Conservation (phyloP, 2,888 invertebrate species). For the Sarcophaga rosellei region DNA sequence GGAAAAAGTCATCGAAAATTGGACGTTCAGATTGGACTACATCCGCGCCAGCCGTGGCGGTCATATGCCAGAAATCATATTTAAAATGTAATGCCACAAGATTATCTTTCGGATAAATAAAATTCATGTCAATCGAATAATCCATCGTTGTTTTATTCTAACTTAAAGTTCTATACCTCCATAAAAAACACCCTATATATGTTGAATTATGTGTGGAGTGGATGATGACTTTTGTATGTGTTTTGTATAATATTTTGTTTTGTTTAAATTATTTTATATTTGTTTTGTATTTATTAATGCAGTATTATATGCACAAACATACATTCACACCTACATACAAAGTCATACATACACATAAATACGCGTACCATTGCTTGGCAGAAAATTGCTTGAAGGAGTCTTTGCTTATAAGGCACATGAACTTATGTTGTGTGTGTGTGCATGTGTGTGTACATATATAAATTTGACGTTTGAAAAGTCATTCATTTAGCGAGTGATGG, state of each 20-base stretch:
- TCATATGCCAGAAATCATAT: no score
- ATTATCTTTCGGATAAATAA: no score
- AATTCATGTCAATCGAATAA: no score
- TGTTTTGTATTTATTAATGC: background rate
- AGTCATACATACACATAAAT: constrained; percentile 14
- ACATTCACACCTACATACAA: background rate
- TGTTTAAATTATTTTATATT: constrained; percentile 10
- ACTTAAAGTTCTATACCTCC: no score
- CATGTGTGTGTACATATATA: background rate
- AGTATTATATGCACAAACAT: background rate
- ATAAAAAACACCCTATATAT: no score
- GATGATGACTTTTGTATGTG: background rate
- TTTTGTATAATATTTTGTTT: constrained; percentile 6
- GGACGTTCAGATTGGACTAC: no score
- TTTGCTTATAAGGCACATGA: background rate
- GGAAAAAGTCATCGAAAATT: no score
- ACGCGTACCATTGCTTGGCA: background rate
- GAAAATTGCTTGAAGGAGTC: background rate
- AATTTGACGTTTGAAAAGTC: constrained; percentile 66
- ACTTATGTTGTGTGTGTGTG: background rate
- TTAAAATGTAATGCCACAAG: no score
- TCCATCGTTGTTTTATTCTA: no score
- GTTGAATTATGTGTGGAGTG: background rate
- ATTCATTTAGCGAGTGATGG: constrained; percentile 61
- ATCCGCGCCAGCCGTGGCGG: no score